Conservation (phyloP, 2,888 invertebrate genomes). For the Toxonevra muliebris region DNA sequence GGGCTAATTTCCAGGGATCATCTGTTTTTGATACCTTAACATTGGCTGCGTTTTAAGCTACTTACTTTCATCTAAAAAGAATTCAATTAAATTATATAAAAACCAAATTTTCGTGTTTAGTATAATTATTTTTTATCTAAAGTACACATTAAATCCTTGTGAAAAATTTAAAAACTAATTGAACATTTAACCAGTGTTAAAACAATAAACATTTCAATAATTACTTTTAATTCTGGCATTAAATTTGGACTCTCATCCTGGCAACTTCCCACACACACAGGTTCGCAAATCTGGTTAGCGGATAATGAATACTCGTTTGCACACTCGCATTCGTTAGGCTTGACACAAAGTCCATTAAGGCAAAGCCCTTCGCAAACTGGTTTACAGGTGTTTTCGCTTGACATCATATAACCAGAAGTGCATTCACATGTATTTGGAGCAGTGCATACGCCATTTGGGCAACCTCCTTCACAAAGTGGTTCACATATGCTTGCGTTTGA, state of each 20-base stretch:
- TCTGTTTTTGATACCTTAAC: too few species aligned
- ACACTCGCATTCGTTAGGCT: constrained; percentile 47
- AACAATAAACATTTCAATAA: too few species aligned
- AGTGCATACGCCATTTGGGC: constrained; percentile 55
- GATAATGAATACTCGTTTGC: constrained; percentile 37
- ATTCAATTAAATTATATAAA: too few species aligned
- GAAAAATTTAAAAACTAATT: too few species aligned
- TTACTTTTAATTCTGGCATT: too few species aligned
- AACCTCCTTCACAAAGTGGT: constrained; percentile 36
- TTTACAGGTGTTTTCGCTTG: constrained; percentile 21
- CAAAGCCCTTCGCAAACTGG: constrained; percentile 67
- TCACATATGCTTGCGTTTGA: constrained; percentile 36
- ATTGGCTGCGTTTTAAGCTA: too few species aligned
- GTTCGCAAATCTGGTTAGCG: constrained; percentile 19
- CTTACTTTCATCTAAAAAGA: too few species aligned
- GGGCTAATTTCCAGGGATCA: too few species aligned
- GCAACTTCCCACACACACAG: constrained; percentile 67
- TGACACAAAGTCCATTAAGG: constrained; percentile 73
- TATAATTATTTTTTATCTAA: too few species aligned
- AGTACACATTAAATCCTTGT: too few species aligned
- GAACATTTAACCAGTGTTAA: too few species aligned
- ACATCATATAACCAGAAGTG: constrained; percentile 39
- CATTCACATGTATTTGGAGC: constrained; percentile 53
- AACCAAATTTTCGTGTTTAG: too few species aligned
- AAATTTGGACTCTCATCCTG: constrained; percentile 67